Conservation (phyloP, 2,797 vertebrate species). For the Masticophis lateralis region DNA sequence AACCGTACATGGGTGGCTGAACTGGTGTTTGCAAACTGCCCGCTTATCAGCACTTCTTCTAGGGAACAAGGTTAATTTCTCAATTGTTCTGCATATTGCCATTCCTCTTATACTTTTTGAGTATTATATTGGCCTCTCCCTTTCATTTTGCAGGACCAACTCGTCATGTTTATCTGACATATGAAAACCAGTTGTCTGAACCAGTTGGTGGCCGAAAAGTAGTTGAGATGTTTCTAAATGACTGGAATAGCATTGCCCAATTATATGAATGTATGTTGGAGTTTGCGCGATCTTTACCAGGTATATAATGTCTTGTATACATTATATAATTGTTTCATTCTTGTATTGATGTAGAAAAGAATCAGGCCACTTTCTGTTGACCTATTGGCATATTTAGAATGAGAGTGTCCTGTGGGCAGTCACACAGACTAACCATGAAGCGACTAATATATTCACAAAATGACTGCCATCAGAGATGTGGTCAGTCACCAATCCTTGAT, state of each 20-base stretch:
- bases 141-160: conserved; percentile 79
- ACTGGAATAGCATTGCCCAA: conserved; percentile 94
- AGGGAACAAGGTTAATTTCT: conserved; percentile 88
- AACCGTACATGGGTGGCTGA: conserved; percentile 98
- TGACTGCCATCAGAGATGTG: not conserved
- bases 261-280: conserved; percentile 96
- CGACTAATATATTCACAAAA: not conserved
- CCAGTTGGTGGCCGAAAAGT: conserved; percentile 96
- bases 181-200: conserved; percentile 95
- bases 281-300: conserved; percentile 89
- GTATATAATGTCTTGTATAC: conserved; percentile 65
- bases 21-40: conserved; percentile 93
- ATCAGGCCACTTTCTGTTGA: not conserved
- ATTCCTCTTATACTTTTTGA: not conserved
- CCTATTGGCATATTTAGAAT: not conserved
- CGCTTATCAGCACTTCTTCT: conserved; percentile 89
- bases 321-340: not conserved
- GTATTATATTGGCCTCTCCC: conserved; percentile 30
- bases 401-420: not conserved
- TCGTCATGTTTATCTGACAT: conserved; percentile 94
- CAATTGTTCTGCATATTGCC: conserved; percentile 16
- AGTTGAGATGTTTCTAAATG: conserved; percentile 98
- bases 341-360: not conserved
- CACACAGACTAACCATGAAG: not conserved
- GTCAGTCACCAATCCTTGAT: not conserved